Evolutionary conservation across 1,140 invertebrate genomes (phyloP), one percentile per base, ranked within the genome.

Genomic region (Brachionus asplanchnoidis): DNA sequence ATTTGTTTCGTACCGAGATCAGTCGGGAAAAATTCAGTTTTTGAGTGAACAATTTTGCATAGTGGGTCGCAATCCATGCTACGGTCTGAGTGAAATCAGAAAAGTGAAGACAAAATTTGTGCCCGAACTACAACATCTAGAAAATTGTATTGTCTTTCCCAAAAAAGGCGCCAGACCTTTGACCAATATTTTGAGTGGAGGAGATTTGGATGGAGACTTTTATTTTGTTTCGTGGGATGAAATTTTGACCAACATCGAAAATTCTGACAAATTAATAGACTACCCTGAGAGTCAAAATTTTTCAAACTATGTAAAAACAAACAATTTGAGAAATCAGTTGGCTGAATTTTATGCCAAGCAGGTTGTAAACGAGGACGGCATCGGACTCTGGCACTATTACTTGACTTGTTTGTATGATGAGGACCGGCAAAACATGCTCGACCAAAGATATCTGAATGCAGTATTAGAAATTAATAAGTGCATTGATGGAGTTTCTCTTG

Each of bases 71-170:
- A 90, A 88, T 86, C 89, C 89, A 12, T 89, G 88, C 66, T 87
- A 89, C 50, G 88, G 89, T 84, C 86, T 88, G 4, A 90, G 90
- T 20, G 89, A 90, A 86, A 87, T 90, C 11, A 86, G 90, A 84
- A 89, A 89, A 50, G 87, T 91, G 53, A 78, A 68, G 40, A 88
- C 89, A 17, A 86, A 90, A 56, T 87, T 89, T 86, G 75, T 88
- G 6, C 86, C 87, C 0, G 86, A 85, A 14, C 85, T 90, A 12
- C 84, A 86, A 60, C 88, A 90, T 85, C 85, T 90, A 12, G 84
- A 85, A 32, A 90, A 90, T 85, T 90, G 90, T 46, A 87, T 90
- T 36, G 89, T 91, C 1, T 90, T 91, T 85, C 90, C 90, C 7
- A 66, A 86, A 7, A 82, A 87, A 79, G 90, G 90, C 7, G 83